Conservation (phyloP, 1,140 invertebrate species). For the Ceratina japonica region DNA sequence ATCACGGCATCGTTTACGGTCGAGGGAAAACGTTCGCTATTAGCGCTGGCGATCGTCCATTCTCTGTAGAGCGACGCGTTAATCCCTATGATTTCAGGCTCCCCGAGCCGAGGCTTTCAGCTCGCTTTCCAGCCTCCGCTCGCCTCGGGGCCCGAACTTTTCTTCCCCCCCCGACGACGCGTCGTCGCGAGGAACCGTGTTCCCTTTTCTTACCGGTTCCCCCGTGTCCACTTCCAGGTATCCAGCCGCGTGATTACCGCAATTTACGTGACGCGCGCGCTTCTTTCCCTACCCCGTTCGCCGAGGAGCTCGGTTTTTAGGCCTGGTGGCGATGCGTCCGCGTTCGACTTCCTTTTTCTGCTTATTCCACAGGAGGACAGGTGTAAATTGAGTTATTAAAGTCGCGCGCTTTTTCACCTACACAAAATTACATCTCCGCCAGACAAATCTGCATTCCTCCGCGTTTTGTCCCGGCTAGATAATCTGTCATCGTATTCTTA, state of each 20-base stretch:
- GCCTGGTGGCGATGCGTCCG: neutral
- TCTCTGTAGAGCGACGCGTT: constrained; percentile 61
- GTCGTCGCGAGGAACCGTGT: constrained; percentile 14
- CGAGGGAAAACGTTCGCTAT: constrained; percentile 67
- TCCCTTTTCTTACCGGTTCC: constrained; percentile 40
- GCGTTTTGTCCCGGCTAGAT: too few species aligned
- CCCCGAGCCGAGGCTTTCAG: constrained; percentile 38
- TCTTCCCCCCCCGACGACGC: constrained; percentile 30
- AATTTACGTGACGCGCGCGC: constrained; percentile 52
- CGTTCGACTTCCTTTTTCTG: neutral
- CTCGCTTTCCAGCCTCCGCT: constrained; percentile 41
- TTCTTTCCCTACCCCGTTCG: constrained; percentile 6
- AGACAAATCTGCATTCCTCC: too few species aligned
- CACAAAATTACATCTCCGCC: too few species aligned
- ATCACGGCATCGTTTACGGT: constrained; percentile 66
- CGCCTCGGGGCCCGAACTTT: constrained; percentile 47
- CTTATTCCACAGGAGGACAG: neutral
- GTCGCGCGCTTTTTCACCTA: neutral
- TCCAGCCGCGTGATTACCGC: constrained; percentile 57
- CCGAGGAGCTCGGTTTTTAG: constrained; percentile 11
- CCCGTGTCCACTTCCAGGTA: constrained; percentile 47
- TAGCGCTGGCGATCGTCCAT: constrained; percentile 61
- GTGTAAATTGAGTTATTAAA: constrained; percentile 43
- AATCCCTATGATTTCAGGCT: constrained; percentile 64
- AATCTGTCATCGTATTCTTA: too few species aligned